Evolutionary conservation across 2,888 invertebrate genomes (phyloP).

Genomic region (Acrobasis repandana): DNA sequence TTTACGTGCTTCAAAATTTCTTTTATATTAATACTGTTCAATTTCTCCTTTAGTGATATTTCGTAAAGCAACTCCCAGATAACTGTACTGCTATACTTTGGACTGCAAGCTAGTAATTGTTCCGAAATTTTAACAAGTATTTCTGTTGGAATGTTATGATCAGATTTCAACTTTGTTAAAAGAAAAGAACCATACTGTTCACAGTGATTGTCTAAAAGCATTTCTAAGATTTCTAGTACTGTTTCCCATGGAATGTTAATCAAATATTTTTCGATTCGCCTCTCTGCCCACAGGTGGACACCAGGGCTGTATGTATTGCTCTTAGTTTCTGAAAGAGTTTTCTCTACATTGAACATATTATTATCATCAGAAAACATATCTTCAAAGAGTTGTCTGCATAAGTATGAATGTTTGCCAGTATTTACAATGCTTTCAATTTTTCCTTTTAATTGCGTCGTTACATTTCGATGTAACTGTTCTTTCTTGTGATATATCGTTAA

Average conservation of each 20-base stretch:
- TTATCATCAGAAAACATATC: conserved; percentile 37
- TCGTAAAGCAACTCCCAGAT: conserved; percentile 62
- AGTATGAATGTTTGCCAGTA: conserved; percentile 50
- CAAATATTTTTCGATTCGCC: conserved; percentile 47
- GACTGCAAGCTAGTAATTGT: conserved; percentile 46
- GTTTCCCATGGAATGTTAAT: conserved; percentile 44
- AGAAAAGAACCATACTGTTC: conserved; percentile 53
- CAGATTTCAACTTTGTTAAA: conserved; percentile 45
- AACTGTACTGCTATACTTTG: conserved; percentile 43
- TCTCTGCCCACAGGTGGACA: conserved; percentile 55
- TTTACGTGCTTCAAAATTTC: conserved; percentile 38
- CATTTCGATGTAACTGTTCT: conserved; percentile 33
- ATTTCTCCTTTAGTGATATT: conserved; percentile 48
- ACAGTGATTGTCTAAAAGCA: conserved; percentile 48
- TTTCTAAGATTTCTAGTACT: conserved; percentile 45
- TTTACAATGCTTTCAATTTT: conserved; percentile 40
- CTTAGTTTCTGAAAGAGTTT: conserved; percentile 44
- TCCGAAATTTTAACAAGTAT: conserved; percentile 42
- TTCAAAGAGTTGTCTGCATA: conserved; percentile 54
- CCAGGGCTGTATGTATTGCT: conserved; percentile 49
- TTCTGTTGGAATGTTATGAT: conserved; percentile 35
- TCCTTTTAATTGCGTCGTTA: conserved; percentile 36
- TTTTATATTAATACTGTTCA: conserved; percentile 37
- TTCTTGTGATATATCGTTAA: conserved; percentile 49
- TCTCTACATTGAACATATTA: neutral